These are phyloP conservation scores for Itoplectis maculator DNA, from an alignment of 2,888 invertebrate species.

Conservation along the genomic window DNA sequence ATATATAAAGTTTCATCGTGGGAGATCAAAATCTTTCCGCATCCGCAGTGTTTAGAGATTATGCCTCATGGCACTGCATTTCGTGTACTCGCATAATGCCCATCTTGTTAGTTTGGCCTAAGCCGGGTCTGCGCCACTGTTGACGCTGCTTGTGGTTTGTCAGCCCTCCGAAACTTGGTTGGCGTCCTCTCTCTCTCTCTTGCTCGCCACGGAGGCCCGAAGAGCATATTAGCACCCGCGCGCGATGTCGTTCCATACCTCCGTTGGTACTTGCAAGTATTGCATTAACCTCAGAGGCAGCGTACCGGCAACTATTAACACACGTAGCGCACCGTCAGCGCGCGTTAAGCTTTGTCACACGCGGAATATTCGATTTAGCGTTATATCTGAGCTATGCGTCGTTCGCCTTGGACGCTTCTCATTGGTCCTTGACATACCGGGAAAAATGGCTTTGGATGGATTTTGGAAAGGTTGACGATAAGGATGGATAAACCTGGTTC, in stretches of 20 bases:
- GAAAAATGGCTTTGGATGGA: no score
- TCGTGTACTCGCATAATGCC: conserved; percentile 75
- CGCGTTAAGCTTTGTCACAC: background rate
- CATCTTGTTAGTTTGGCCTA: conserved; percentile 71
- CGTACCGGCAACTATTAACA: conserved; percentile 6
- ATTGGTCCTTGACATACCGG: no score
- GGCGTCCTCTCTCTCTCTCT: background rate
- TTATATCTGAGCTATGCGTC: background rate
- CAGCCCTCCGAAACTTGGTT: conserved; percentile 8
- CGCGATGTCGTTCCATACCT: background rate
- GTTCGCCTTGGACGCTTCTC: background rate
- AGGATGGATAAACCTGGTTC: no score
- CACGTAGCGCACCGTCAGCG: background rate
- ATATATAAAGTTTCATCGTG: conserved; percentile 27
- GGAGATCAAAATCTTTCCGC: conserved; percentile 72
- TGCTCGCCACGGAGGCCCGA: background rate
- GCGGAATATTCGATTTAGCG: background rate
- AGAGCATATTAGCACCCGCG: background rate
- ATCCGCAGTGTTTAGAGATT: conserved; percentile 72
- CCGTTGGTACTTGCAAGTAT: background rate
- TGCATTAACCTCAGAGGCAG: background rate
- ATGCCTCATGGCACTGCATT: conserved; percentile 71
- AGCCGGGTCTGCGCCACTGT: conserved; percentile 12
- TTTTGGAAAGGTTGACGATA: no score
- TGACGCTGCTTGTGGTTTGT: conserved; percentile 31